phyloP scores from a whole-genome alignment of 2,888 invertebrate species.

The Bursaphelenchus okinawaensis region DNA sequence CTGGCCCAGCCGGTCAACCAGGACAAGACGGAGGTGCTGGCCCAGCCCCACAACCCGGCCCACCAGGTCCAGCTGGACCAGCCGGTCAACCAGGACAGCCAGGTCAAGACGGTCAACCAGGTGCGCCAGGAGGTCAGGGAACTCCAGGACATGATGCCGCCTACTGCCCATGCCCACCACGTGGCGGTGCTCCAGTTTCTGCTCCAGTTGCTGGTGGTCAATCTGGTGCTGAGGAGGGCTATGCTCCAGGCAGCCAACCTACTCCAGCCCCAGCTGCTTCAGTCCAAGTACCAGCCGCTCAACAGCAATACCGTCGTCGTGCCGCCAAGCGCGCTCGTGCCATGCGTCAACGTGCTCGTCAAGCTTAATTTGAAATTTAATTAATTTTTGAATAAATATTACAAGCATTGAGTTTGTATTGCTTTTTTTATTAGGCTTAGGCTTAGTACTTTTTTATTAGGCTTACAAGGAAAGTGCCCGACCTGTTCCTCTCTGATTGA shows the following conservation, averaged over 20 bases:
- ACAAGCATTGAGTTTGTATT: neutral
- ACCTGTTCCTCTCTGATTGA: too few relatives aligned
- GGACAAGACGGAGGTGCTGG: constrained; percentile 18
- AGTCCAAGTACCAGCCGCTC: neutral
- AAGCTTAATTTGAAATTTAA: neutral
- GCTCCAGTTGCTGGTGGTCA: neutral
- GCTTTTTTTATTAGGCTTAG: too few relatives aligned
- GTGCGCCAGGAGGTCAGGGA: constrained; percentile 23
- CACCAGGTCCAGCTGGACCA: constrained; percentile 18
- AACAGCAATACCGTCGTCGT: neutral
- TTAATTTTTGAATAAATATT: neutral
- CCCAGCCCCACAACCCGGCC: constrained; percentile 21
- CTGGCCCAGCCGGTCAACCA: constrained; percentile 13
- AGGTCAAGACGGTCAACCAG: constrained; percentile 14
- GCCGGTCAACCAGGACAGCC: constrained; percentile 14
- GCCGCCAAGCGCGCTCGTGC: neutral
- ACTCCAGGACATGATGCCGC: constrained; percentile 20
- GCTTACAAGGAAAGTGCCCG: too few relatives aligned
- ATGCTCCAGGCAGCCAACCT: neutral
- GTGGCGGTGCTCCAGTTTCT: neutral
- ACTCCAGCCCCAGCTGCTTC: neutral
- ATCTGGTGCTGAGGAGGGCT: neutral
- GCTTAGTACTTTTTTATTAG: too few relatives aligned
- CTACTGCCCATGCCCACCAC: constrained; percentile 22
- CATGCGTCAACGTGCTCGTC: neutral